Evolutionary conservation across 53 echinoderm and acorn worm species (phyloP).

Genomic region (Glandiceps talaboti): DNA sequence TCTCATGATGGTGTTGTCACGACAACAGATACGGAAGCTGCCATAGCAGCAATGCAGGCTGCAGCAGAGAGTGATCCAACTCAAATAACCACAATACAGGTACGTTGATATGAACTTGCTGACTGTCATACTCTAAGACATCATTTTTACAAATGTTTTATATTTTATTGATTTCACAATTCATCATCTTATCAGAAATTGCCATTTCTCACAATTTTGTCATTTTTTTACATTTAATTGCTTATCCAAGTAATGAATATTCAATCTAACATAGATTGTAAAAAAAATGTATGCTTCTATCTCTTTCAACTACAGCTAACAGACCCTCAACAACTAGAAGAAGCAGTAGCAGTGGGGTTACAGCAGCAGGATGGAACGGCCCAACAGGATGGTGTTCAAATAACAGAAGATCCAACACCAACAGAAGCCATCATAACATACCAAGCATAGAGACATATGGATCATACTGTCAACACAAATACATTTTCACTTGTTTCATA

Average conservation of each 20-base stretch:
- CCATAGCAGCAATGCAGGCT: conserved; percentile 70
- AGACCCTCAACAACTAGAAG: background rate
- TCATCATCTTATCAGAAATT: background rate
- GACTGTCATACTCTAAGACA: no score
- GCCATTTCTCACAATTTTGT: no score
- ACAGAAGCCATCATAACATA: background rate
- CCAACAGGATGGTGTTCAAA: background rate
- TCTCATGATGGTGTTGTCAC: conserved; percentile 59
- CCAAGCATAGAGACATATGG: background rate
- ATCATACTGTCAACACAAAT: no score
- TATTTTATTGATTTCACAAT: background rate
- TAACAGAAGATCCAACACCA: background rate
- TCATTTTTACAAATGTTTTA: background rate
- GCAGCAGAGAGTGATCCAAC: conserved; percentile 28
- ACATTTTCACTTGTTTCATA: no score
- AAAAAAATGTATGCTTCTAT: no score
- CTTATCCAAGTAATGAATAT: no score
- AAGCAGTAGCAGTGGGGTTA: background rate
- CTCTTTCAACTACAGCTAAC: no score
- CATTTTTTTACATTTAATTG: no score
- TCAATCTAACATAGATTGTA: no score
- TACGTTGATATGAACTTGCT: no score
- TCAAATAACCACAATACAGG: background rate
- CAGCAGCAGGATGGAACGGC: background rate
- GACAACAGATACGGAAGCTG: conserved; percentile 65